Base-by-base conservation (phyloP, 1,140 invertebrate species). In the Dinothrombium tinctorium region DNA sequence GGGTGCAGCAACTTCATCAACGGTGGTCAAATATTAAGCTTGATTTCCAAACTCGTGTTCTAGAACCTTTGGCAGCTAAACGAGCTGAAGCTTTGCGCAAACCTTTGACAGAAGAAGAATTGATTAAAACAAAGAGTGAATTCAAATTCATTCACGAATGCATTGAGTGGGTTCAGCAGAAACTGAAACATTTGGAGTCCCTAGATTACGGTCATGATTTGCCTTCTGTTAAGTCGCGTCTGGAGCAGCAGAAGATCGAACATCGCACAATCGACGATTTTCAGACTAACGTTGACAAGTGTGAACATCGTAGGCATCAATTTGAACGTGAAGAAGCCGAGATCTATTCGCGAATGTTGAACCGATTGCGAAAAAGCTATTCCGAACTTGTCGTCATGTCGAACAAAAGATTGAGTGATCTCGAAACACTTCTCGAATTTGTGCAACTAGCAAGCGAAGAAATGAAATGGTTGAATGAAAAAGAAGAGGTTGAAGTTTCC, bases 151-250 rank as follows among this genome's bases (percentile, higher is more conserved):
- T 90, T 20, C 73, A 87, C 53, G 84, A 95, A 50, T 84, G 82
- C 54, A 77, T 81, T 25, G 76, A 82, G 51, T 96, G 89, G 87
- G 84, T 89, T 53, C 76, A 81, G 52, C 74, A 72, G 28, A 86
- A 82, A 64, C 65, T 86, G 67, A 86, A 87, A 69, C 76, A 80
- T 56, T 55, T 96, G 8, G 77, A 86, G 51, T 77, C 81, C 50
- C 74, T 80, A n/a, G 84, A 92, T 43, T 95, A 86, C 59, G 83
- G 84, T 12, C 81, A 76, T 29, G 89, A 96, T 59, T 57, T 95
- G 43, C 72, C 76, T 2, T 72, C 76, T n/a, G 76, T 92, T 11
- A 77, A 90, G 59, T 69, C 73, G 46, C 77, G 89, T 55, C 65
- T 86, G 25, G 77, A 89, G 52, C 69, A 73, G 48, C 87, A 94